Evolutionary conservation across 2,888 invertebrate genomes (phyloP).

Genomic region (Drosophila infuscata): DNA sequence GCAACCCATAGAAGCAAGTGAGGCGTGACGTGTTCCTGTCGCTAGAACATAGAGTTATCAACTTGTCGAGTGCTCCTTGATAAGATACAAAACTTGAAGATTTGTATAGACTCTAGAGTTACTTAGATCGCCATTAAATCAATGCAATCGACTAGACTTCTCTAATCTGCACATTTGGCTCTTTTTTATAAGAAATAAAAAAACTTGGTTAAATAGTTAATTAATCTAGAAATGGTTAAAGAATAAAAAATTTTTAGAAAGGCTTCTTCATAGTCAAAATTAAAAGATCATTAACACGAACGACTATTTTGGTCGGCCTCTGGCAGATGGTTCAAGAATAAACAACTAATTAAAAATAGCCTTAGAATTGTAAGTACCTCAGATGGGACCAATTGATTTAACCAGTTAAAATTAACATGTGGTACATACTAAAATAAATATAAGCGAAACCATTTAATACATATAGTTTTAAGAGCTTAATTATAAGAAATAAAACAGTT

Average conservation of each 20-base stretch:
- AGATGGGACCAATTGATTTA: neutral
- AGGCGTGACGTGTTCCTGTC: slow-evolving; percentile 19
- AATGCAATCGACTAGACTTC: neutral
- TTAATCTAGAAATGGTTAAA: neutral
- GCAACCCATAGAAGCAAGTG: slow-evolving; percentile 46
- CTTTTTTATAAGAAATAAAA: neutral
- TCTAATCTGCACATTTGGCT: slow-evolving; percentile 5
- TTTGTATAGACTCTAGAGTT: slow-evolving; percentile 2
- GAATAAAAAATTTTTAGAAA: no score
- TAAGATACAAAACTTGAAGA: slow-evolving; percentile 27
- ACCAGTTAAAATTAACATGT: neutral
- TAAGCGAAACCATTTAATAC: neutral
- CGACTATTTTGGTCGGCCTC: neutral
- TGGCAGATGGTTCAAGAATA: neutral
- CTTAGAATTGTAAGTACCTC: neutral
- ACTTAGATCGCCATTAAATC: slow-evolving; percentile 12
- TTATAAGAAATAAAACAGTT: neutral
- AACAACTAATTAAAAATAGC: neutral
- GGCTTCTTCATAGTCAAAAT: no score
- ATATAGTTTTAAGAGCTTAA: neutral
- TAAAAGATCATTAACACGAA: no score
- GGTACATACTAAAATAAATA: neutral
- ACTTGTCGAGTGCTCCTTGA: slow-evolving; percentile 16
- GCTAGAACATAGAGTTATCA: neutral
- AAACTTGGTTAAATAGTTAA: neutral